Conservation (phyloP, 2,113 vertebrate genomes). For the Todiramphus saurophagus region DNA sequence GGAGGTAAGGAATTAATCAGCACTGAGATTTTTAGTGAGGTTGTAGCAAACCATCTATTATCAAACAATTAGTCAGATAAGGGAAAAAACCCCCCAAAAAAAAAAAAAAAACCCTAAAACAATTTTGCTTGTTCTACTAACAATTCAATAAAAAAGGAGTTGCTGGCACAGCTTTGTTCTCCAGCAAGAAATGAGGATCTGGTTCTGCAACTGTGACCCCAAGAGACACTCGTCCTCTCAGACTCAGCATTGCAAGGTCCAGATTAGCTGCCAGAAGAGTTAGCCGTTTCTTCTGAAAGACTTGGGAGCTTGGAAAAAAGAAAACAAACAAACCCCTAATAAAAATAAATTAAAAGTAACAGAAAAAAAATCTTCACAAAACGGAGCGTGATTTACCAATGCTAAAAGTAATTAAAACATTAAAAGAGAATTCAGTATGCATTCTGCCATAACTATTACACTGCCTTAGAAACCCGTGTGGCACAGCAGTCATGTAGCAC, state of each 20-base stretch:
- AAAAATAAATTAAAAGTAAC: not conserved
- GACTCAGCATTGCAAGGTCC: not conserved
- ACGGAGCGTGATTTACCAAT: not conserved
- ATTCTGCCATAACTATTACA: not conserved
- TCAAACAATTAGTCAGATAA: not conserved
- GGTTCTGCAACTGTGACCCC: not conserved
- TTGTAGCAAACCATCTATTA: not conserved
- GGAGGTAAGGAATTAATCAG: not conserved
- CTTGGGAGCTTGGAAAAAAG: not conserved
- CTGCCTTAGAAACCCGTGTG: not conserved
- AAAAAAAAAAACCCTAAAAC: accelerated
- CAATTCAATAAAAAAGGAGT: not conserved
- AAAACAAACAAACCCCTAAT: not conserved
- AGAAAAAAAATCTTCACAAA: not conserved
- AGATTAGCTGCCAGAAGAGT: not conserved
- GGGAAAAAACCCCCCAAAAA: not conserved
- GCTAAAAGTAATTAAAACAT: not conserved
- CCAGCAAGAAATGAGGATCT: not conserved
- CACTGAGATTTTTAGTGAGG: not conserved
- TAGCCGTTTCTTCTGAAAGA: not conserved
- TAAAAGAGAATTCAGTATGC: not conserved
- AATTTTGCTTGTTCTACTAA: not conserved
- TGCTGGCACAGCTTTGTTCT: not conserved
- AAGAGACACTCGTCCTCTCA: not conserved
- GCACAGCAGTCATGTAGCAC: not conserved